Conservation (phyloP, 1,140 invertebrate species). For the Calephelis virginiensis region DNA sequence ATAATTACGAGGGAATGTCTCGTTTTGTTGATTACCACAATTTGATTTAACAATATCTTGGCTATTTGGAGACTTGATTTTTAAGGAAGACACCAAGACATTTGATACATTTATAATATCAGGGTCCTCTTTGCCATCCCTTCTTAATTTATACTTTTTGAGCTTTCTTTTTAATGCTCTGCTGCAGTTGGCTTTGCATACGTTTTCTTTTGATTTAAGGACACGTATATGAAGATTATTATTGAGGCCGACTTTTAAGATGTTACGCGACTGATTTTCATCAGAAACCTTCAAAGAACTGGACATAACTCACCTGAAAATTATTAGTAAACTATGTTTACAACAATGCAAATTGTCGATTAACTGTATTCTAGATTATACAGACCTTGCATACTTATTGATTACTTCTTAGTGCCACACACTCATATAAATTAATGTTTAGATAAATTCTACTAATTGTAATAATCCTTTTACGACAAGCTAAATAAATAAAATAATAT, state of each 20-base stretch:
- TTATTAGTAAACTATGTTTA: constrained; percentile 6
- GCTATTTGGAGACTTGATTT: constrained; percentile 53
- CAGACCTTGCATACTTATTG: constrained; percentile 3
- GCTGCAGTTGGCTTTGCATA: constrained; percentile 47
- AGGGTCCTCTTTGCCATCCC: constrained; percentile 61
- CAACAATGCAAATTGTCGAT: not conserved
- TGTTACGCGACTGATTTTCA: constrained; percentile 18
- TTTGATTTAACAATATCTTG: constrained; percentile 26
- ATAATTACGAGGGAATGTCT: constrained; percentile 48
- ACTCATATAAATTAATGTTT: not conserved
- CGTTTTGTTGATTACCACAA: constrained; percentile 28
- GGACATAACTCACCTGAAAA: constrained; percentile 43
- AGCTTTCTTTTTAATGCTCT: constrained; percentile 56
- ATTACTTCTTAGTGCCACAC: not conserved
- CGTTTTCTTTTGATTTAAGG: constrained; percentile 52
- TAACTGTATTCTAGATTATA: not conserved
- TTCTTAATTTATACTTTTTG: constrained; percentile 64
- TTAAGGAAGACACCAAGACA: constrained; percentile 45
- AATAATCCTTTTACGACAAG: not conserved
- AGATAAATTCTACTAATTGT: not conserved
- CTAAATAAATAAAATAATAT: too few relatives aligned
- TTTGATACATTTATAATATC: constrained; percentile 64
- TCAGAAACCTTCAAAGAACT: constrained; percentile 24
- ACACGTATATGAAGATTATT: constrained; percentile 36
- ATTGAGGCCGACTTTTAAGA: constrained; percentile 18